phyloP scores from a whole-genome alignment of 2,888 invertebrate species.

The Temnothorax ravouxi region DNA sequence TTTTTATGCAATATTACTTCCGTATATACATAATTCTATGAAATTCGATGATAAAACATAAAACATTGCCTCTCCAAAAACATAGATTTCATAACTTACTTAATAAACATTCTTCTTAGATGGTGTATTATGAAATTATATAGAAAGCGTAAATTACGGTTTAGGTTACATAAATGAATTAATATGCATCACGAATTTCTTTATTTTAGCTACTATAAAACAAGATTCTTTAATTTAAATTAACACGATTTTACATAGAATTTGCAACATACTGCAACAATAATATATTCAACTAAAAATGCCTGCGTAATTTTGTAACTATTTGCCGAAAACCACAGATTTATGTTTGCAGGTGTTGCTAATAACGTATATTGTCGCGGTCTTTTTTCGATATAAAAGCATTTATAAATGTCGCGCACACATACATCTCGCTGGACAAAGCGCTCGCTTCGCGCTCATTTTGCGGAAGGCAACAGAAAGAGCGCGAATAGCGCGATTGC shows the following conservation, averaged over 20 bases:
- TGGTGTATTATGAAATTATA: neutral
- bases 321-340: neutral
- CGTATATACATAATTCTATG: neutral
- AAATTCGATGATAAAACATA: neutral
- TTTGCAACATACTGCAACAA: neutral
- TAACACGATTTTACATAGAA: neutral
- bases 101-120: conserved; percentile 22
- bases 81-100: neutral
- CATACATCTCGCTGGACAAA: conserved; percentile 24
- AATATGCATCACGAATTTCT: neutral
- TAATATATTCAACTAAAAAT: conserved; percentile 11
- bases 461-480: conserved; percentile 28
- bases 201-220: neutral
- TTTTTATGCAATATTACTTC: neutral
- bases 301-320: conserved; percentile 4
- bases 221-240: neutral
- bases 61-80: neutral
- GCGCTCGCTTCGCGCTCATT: conserved; percentile 28
- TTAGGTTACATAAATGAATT: conserved; percentile 9
- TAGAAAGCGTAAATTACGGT: conserved; percentile 21
- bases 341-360: conserved; percentile 24
- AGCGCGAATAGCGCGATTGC: neutral
- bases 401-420: conserved; percentile 31
- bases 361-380: conserved; percentile 30
- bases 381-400: conserved; percentile 12